Base-by-base conservation (phyloP, 2,797 vertebrate genomes). In the Danio jaintianensis region DNA sequence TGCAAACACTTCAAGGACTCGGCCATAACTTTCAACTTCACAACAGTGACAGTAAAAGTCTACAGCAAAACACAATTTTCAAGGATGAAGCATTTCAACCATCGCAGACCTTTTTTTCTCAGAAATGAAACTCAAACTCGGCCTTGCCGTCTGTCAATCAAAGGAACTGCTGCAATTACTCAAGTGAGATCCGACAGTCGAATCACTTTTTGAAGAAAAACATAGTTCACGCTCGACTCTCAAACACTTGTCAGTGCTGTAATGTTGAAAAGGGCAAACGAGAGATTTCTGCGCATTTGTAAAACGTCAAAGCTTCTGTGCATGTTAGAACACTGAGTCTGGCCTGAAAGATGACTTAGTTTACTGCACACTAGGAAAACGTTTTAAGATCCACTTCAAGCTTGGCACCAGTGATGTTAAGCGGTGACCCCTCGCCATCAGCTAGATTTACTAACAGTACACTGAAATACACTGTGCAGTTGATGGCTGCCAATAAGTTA, bases 241-340 rank as follows among this genome's bases (percentile, higher is more conserved):
- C 66, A 29, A 50, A 70, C 66, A 20, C 56, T 56, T 78, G 66
- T 48, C 71, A 78, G 29, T 22, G 52, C 20, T 70, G 45, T 42
- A 29, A 38, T 38, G 55, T 52, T 62, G 76, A 78, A 78, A 62
- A 78, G 76, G 76, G 76, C 76, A 78, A 70, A 62, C 13, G 56
- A 52, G 29, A 59, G 45, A 42, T 72, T n/a, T 78, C 69, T 40
- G 76, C 61, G 20, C n/a, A 4, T 61, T 70, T 78, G 55, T 52
- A 43, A 70, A 62, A 70, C 18, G n/a, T 52, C 36, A 72, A 50
- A 38, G 53, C 13, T 78, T 78, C 75, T 43, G 16, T 6, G 7
- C 40, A 56, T 15, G 12, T 20, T 29, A 9, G 42, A 22, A 47
- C 12, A 29, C 50, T 45, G 36, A 66, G 11, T 18, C 3, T 67